These are phyloP conservation scores for Neodiprion fabricii DNA, from an alignment of 1,140 invertebrate genomes.

Conservation along the genomic window DNA sequence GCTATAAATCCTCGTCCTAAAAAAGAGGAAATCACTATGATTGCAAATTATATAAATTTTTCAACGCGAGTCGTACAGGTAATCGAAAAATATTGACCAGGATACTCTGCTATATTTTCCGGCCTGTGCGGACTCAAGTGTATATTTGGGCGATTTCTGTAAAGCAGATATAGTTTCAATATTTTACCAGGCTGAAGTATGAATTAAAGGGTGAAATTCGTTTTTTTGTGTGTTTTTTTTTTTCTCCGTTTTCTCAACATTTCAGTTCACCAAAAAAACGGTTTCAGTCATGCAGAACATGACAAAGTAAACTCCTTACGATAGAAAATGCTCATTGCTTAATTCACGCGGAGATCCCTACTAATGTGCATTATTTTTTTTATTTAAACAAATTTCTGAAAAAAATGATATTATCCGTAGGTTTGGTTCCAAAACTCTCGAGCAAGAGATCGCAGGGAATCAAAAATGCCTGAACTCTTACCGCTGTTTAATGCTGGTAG, in stretches of 20 bases:
- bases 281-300: too few relatives aligned
- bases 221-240: neutral
- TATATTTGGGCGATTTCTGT: too few relatives aligned
- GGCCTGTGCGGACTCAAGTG: too few relatives aligned
- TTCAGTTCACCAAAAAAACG: too few relatives aligned
- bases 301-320: too few relatives aligned
- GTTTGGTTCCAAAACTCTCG: constrained; percentile 97
- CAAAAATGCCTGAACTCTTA: constrained; percentile 66
- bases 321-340: too few relatives aligned
- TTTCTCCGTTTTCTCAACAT: neutral
- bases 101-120: too few relatives aligned
- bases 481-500: constrained; percentile 59
- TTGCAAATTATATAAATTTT: constrained; percentile 89
- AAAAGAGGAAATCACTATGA: constrained; percentile 88
- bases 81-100: neutral
- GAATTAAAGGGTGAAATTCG: too few relatives aligned
- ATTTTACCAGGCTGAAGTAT: too few relatives aligned
- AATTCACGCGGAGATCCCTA: neutral
- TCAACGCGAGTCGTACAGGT: constrained; percentile 93
- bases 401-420: constrained; percentile 26
- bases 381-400: too few relatives aligned
- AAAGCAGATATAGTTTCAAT: too few relatives aligned
- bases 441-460: constrained; percentile 84
- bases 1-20: constrained; percentile 89
- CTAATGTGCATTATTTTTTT: neutral